phyloP scores from a whole-genome alignment of 2,888 invertebrate genomes.

The Gryllus longicercus region DNA sequence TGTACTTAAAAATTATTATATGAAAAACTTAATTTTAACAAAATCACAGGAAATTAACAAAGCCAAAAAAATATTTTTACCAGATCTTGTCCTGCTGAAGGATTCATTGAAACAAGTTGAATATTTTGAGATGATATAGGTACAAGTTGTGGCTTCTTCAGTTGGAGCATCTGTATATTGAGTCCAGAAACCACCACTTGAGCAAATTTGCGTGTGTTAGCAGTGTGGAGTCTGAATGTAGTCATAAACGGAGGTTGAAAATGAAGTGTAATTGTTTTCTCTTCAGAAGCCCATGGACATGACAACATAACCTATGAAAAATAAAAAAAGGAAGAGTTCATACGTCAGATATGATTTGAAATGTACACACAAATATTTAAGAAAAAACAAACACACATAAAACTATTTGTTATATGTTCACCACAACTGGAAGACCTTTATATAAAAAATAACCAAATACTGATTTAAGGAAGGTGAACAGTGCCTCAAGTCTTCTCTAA shows the following conservation, averaged over 20 bases:
- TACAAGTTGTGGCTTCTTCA: conserved; percentile 46
- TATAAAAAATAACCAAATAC: too few relatives aligned
- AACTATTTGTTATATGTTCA: too few relatives aligned
- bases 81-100: conserved; percentile 52
- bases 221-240: conserved; percentile 78
- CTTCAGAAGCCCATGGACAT: conserved; percentile 75
- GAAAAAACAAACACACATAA: too few relatives aligned
- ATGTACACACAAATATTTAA: too few relatives aligned
- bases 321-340: too few relatives aligned
- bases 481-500: too few relatives aligned
- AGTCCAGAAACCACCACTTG: conserved; percentile 70
- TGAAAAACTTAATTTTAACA: neutral
- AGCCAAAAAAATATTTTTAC: conserved; percentile 36
- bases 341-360: too few relatives aligned
- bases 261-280: conserved; percentile 68
- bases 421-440: too few relatives aligned
- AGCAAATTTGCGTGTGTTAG: conserved; percentile 78
- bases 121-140: conserved; percentile 55
- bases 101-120: conserved; percentile 65
- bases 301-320: conserved; percentile 61
- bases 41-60: neutral
- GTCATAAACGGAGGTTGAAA: conserved; percentile 81
- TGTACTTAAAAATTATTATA: neutral
- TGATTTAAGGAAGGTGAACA: too few relatives aligned
- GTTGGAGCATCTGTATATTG: conserved; percentile 45